Evolutionary conservation across 2,888 invertebrate genomes (phyloP).

Genomic region (Anorthoa munda): DNA sequence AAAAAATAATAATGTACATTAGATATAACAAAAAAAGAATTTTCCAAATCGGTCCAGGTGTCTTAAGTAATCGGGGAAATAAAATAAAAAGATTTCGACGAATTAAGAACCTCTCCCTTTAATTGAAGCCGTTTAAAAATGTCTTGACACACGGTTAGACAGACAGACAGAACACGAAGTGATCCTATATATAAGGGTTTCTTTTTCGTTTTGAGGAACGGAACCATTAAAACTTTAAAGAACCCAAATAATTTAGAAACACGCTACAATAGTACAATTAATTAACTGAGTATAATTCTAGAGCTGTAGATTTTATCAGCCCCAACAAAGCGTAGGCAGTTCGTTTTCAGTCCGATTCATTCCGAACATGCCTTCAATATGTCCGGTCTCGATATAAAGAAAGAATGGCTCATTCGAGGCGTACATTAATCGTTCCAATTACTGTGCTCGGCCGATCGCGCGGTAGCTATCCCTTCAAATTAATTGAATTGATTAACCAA

Average conservation of each 20-base stretch:
- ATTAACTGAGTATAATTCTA: conserved; percentile 54
- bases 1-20: no score
- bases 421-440: conserved; percentile 87
- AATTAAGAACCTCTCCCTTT: no score
- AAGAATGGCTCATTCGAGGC: conserved; percentile 81
- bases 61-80: no score
- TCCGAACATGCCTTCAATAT: conserved; percentile 80
- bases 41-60: no score
- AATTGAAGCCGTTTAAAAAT: no score
- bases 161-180: no score
- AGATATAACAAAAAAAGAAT: no score
- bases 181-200: no score
- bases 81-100: no score
- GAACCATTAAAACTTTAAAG: background rate
- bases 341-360: conserved; percentile 75
- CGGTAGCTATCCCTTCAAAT: conserved; percentile 84
- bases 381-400: conserved; percentile 78
- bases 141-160: no score
- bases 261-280: conserved; percentile 26
- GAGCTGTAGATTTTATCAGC: conserved; percentile 76
- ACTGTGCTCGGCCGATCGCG: conserved; percentile 76
- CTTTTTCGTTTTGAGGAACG: no score
- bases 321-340: conserved; percentile 74
- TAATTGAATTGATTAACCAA: conserved; percentile 89
- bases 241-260: conserved; percentile 16